These are phyloP conservation scores for Tachuris rubrigastra DNA, from an alignment of 2,113 vertebrate genomes.

Conservation along the genomic window DNA sequence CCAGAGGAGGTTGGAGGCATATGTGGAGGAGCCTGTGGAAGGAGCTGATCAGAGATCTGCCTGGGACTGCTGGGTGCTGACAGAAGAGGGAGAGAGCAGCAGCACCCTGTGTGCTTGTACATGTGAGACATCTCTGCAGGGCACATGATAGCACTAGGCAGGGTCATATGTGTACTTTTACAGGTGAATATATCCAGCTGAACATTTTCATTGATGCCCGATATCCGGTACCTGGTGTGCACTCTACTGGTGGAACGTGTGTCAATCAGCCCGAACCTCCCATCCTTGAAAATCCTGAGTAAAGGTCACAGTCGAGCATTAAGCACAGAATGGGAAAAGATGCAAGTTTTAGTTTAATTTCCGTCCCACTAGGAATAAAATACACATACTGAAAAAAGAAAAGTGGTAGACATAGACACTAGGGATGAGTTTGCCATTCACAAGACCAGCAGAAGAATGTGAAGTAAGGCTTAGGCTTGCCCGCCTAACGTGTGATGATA, in stretches of 20 bases:
- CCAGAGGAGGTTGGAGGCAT: neutral
- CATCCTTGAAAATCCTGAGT: neutral
- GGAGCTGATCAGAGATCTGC: neutral
- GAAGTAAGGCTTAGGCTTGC: neutral
- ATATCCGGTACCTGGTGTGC: neutral
- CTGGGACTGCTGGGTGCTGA: neutral
- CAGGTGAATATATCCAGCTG: neutral
- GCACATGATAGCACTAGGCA: fast-evolving
- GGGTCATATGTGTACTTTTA: neutral
- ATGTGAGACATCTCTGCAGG: neutral
- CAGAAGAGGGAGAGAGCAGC: neutral
- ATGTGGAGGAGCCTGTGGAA: neutral
- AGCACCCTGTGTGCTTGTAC: fast-evolving
- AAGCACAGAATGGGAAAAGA: neutral
- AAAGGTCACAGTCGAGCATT: neutral
- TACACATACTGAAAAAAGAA: neutral
- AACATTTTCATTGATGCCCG: neutral
- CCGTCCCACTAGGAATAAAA: neutral
- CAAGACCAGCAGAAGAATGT: neutral
- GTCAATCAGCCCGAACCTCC: neutral
- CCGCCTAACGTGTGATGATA: neutral
- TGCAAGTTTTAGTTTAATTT: neutral
- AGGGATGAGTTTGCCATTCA: neutral
- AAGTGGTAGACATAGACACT: neutral
- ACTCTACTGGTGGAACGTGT: neutral